These are phyloP conservation scores for Boloria selene DNA, from an alignment of 2,888 invertebrate species.

Conservation along the genomic window DNA sequence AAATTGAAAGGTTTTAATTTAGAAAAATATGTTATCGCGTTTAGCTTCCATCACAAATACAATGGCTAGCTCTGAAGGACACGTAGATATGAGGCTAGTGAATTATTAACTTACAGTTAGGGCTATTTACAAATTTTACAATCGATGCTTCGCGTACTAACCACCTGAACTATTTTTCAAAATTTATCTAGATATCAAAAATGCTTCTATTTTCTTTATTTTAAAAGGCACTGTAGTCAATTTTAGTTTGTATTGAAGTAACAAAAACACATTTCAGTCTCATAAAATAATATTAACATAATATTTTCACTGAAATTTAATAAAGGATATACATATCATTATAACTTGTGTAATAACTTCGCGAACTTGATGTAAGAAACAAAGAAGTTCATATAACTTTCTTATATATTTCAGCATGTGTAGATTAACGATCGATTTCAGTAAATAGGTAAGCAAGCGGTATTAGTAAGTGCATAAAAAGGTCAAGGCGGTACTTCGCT, in stretches of 20 bases:
- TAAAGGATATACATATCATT: not conserved
- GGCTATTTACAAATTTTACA: conserved; percentile 3
- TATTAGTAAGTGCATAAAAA: conserved; percentile 48
- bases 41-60: conserved; percentile 21
- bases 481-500: conserved; percentile 49
- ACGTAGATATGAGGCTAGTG: conserved; percentile 32
- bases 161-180: conserved; percentile 2
- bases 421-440: conserved; percentile 41
- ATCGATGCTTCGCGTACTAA: conserved; percentile 9
- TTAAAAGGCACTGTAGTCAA: too few species aligned
- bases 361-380: conserved; percentile 7
- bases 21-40: conserved; percentile 21
- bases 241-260: not conserved
- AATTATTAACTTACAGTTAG: conserved; percentile 26
- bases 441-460: conserved; percentile 42
- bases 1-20: not conserved
- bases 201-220: too few species aligned
- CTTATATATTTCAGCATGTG: conserved; percentile 19
- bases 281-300: not conserved
- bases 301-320: conserved; percentile 5
- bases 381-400: conserved; percentile 13
- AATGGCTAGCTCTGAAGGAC: conserved; percentile 32
- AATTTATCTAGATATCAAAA: too few species aligned
- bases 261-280: not conserved
- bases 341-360: conserved; percentile 4